Evolutionary conservation across 2,888 invertebrate genomes (phyloP).

Genomic region (Dermolepida albohirtum): DNA sequence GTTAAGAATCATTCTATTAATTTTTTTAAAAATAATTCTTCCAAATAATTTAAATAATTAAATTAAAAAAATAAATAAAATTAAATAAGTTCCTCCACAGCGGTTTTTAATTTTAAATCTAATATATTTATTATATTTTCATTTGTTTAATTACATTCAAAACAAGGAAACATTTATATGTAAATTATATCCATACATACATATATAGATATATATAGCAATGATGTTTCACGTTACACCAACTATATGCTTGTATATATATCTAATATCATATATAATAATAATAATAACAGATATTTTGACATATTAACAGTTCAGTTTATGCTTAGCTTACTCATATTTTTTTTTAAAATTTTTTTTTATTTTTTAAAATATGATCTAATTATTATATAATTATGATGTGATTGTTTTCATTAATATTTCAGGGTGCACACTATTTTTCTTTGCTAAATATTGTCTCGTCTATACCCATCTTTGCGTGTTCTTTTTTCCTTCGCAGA

Average conservation of each 20-base stretch:
- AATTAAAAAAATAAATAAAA: too few species aligned
- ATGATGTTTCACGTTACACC: slow-evolving; percentile 33
- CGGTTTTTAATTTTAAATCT: too few species aligned
- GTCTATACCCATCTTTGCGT: slow-evolving; percentile 24
- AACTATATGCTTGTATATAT: slow-evolving; percentile 40
- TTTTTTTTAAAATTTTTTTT: slow-evolving; percentile 27
- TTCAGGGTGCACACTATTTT: slow-evolving; percentile 30
- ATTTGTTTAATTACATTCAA: too few species aligned
- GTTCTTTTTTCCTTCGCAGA: background rate
- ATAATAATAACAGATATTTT: slow-evolving; percentile 38
- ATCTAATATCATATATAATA: slow-evolving; percentile 23
- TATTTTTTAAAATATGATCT: slow-evolving; percentile 29
- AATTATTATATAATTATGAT: slow-evolving; percentile 31
- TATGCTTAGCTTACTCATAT: slow-evolving; percentile 32
- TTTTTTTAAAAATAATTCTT: too few species aligned
- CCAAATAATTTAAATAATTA: too few species aligned
- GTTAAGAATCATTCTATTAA: too few species aligned
- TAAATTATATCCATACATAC: slow-evolving; percentile 19
- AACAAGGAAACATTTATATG: too few species aligned
- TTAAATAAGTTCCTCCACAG: too few species aligned
- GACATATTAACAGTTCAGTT: slow-evolving; percentile 43
- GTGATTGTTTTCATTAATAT: slow-evolving; percentile 42
- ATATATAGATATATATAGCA: slow-evolving; percentile 32
- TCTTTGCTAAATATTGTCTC: slow-evolving; percentile 28
- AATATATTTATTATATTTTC: too few species aligned